These are phyloP conservation scores for Gorsachius goisagi DNA, from an alignment of 2,113 vertebrate species.

Conservation along the genomic window DNA sequence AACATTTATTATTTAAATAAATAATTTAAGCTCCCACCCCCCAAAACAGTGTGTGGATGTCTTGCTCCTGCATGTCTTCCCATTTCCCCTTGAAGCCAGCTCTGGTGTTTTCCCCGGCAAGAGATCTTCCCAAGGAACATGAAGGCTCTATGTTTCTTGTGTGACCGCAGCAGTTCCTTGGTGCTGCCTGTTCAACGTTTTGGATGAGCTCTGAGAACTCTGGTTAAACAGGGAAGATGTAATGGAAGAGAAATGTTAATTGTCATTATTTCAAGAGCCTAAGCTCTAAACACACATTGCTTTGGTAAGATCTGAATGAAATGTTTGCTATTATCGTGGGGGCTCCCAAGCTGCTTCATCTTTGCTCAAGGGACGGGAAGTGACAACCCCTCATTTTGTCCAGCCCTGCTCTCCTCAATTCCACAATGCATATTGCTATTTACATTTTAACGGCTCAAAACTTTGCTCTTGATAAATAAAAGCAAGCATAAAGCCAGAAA, in stretches of 20 bases:
- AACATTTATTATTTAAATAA: background rate
- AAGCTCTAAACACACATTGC: background rate
- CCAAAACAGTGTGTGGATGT: background rate
- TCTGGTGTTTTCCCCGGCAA: background rate
- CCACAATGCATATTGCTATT: background rate
- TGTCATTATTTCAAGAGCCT: background rate
- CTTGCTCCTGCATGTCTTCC: background rate
- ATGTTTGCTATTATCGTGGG: background rate
- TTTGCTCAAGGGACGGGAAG: background rate
- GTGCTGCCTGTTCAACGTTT: background rate
- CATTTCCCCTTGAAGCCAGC: background rate
- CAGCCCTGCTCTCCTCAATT: background rate
- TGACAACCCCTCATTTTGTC: background rate
- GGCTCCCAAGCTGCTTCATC: background rate
- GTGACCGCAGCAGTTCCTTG: background rate
- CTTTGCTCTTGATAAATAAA: background rate
- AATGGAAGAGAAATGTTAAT: slow-evolving; percentile 20
- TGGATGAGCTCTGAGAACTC: background rate
- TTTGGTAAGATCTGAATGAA: background rate
- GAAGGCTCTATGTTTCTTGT: background rate
- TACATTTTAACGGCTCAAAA: background rate
- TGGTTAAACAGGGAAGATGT: background rate
- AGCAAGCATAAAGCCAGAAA: background rate
- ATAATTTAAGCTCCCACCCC: background rate
- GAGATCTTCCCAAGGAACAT: background rate